phyloP scores from a whole-genome alignment of 2,888 invertebrate species.

The Tachina grossa region DNA sequence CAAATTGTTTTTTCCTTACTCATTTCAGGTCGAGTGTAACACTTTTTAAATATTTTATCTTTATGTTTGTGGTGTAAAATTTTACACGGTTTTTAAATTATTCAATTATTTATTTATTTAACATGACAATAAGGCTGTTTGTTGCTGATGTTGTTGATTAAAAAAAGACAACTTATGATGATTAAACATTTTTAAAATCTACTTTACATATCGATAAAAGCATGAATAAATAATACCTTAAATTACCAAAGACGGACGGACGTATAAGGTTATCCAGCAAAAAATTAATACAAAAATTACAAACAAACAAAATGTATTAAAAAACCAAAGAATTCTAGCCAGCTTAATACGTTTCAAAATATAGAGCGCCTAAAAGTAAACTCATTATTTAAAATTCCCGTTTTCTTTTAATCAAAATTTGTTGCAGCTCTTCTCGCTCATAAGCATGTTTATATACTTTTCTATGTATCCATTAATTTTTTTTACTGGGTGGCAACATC shows the following conservation, averaged over 20 bases:
- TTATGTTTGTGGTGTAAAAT: constrained; percentile 17
- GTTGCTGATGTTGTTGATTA: constrained; percentile 1
- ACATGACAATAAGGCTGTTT: constrained; percentile 3
- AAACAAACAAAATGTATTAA: neutral
- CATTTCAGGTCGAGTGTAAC: neutral
- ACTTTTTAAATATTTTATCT: neutral
- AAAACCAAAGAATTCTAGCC: no score
- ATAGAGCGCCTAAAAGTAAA: no score
- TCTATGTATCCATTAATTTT: no score
- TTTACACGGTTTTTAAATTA: constrained; percentile 59
- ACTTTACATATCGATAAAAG: constrained; percentile 45
- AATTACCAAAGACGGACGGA: neutral
- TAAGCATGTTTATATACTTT: no score
- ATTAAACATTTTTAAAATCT: constrained; percentile 47
- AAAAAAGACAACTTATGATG: constrained; percentile 27
- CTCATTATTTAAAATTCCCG: no score
- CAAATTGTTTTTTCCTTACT: neutral
- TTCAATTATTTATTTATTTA: constrained; percentile 57
- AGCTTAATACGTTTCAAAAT: no score
- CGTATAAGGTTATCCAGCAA: neutral
- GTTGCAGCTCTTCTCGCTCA: no score
- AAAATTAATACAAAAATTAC: neutral
- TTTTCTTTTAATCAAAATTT: no score
- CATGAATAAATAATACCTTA: constrained; percentile 50
- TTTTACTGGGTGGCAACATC: neutral